Evolutionary conservation across 2,888 invertebrate species (phyloP).

Genomic region (Lasioglossum oenotherae): DNA sequence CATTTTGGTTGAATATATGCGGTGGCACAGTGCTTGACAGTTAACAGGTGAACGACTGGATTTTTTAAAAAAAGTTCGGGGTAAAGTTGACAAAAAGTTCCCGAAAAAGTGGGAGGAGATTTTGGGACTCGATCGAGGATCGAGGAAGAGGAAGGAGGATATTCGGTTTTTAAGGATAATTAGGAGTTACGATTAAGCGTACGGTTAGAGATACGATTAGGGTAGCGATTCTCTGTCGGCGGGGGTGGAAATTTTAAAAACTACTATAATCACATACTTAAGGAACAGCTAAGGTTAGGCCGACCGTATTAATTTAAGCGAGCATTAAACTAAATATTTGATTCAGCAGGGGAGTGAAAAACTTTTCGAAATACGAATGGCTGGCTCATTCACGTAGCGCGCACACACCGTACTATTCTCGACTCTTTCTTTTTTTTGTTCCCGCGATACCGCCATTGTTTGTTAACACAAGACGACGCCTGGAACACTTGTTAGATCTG

Average conservation of each 20-base stretch:
- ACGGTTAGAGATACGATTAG: slow-evolving; percentile 19
- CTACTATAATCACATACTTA: slow-evolving; percentile 13
- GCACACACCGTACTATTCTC: neutral
- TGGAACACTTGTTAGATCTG: slow-evolving; percentile 27
- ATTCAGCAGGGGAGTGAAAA: slow-evolving; percentile 20
- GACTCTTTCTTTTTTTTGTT: neutral
- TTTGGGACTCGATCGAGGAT: slow-evolving; percentile 1
- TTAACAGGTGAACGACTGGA: neutral
- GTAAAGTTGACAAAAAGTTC: neutral
- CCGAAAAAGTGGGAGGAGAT: neutral
- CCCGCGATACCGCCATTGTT: slow-evolving; percentile 6
- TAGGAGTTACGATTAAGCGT: slow-evolving; percentile 14
- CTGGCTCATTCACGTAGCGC: slow-evolving; percentile 46
- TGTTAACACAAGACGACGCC: slow-evolving; percentile 10
- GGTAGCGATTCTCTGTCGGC: neutral
- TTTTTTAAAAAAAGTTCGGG: neutral
- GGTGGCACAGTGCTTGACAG: neutral
- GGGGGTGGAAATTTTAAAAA: slow-evolving; percentile 2
- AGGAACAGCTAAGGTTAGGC: neutral
- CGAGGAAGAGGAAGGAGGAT: neutral
- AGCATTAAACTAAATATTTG: slow-evolving; percentile 29
- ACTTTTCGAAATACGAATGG: slow-evolving; percentile 39
- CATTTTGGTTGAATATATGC: neutral
- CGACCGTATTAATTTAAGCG: slow-evolving; percentile 24
- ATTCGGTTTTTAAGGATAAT: slow-evolving; percentile 3